Conservation (phyloP, 2,888 invertebrate species). For the Merodon equestris region DNA sequence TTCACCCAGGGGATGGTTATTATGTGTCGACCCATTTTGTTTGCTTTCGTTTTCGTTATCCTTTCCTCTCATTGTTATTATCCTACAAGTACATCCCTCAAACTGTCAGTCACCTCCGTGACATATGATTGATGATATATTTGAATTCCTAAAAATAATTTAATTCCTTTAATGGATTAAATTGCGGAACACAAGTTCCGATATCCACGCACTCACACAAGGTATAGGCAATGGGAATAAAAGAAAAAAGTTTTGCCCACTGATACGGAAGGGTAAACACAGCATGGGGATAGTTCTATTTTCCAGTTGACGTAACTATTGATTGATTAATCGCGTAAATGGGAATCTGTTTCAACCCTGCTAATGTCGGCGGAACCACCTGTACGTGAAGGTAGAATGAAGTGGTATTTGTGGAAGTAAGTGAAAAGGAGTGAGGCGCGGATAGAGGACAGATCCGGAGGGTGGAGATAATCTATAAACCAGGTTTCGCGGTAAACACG, state of each 20-base stretch:
- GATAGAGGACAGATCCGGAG: too few species aligned
- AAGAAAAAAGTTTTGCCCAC: too few species aligned
- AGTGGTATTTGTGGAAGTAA: too few species aligned
- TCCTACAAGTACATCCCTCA: slow-evolving; percentile 4
- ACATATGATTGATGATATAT: slow-evolving; percentile 67
- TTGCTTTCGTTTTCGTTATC: too few species aligned
- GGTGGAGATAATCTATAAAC: too few species aligned
- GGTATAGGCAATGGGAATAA: slow-evolving; percentile 28
- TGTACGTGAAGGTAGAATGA: too few species aligned
- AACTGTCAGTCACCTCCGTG: slow-evolving; percentile 42
- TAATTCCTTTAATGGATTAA: slow-evolving; percentile 67
- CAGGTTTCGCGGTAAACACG: too few species aligned
- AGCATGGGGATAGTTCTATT: slow-evolving; percentile 33
- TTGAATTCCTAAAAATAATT: slow-evolving; percentile 65
- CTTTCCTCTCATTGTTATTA: too few species aligned
- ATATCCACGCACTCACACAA: slow-evolving; percentile 57
- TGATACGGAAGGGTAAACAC: not conserved
- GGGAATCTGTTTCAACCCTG: slow-evolving; percentile 14
- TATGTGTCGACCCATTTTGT: too few species aligned
- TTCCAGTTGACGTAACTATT: slow-evolving; percentile 65
- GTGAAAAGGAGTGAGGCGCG: too few species aligned
- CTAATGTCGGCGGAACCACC: not conserved
- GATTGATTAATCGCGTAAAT: slow-evolving; percentile 61
- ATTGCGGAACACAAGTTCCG: slow-evolving; percentile 52
- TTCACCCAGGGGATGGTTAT: too few species aligned